These are phyloP conservation scores for Colletes gigas DNA, from an alignment of 1,140 invertebrate species.

Conservation along the genomic window DNA sequence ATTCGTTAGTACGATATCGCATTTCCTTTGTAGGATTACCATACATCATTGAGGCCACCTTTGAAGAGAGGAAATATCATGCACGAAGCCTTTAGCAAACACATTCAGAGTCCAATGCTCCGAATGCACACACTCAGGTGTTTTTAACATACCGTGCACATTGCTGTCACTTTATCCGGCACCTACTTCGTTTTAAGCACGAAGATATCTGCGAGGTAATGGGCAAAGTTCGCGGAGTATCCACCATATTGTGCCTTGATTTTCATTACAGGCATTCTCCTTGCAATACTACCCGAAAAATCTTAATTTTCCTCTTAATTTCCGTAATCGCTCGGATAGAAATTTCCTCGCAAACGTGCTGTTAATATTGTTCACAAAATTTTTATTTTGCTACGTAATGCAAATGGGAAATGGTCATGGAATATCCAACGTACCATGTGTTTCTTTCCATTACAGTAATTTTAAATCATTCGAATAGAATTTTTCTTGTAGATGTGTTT, in stretches of 20 bases:
- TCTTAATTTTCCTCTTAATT: not conserved
- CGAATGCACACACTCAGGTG: slow-evolving; percentile 32
- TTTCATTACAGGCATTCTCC: slow-evolving; percentile 3
- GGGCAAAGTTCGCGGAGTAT: slow-evolving; percentile 28
- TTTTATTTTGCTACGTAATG: too few species aligned
- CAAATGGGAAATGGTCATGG: too few species aligned
- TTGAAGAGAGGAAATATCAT: slow-evolving; percentile 11
- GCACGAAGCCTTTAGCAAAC: slow-evolving; percentile 16
- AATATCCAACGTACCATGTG: too few species aligned
- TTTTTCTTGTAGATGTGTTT: too few species aligned
- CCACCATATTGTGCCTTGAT: not conserved
- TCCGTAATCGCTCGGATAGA: not conserved
- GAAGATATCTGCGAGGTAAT: slow-evolving; percentile 8
- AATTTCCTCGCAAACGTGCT: too few species aligned
- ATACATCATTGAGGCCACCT: not conserved
- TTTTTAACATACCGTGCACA: slow-evolving; percentile 14
- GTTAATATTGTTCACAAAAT: too few species aligned
- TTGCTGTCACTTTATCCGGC: slow-evolving; percentile 40
- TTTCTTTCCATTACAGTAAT: too few species aligned
- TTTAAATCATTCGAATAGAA: too few species aligned
- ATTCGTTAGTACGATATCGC: not conserved
- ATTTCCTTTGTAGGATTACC: slow-evolving; percentile 34
- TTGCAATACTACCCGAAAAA: not conserved
- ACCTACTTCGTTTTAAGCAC: slow-evolving; percentile 22
- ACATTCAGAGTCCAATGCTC: slow-evolving; percentile 3